These are phyloP conservation scores for Goniozus legneri DNA, from an alignment of 1,140 invertebrate species.

Conservation along the genomic window DNA sequence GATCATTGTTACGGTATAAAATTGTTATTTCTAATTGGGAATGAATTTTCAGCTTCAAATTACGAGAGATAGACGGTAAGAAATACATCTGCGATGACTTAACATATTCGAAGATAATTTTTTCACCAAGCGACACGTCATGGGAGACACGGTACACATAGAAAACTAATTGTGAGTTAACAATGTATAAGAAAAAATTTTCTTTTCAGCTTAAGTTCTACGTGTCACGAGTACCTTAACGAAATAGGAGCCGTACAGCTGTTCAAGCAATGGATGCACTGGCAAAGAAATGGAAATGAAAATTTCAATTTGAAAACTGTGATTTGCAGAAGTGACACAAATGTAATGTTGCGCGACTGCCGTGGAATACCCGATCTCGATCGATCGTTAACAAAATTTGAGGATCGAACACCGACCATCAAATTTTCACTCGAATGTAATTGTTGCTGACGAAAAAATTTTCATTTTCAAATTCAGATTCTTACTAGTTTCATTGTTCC, in stretches of 20 bases:
- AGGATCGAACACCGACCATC: background rate
- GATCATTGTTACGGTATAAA: background rate
- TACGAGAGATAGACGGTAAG: constrained; percentile 33
- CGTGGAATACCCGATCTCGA: constrained; percentile 18
- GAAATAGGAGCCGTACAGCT: constrained; percentile 27
- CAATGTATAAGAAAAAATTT: constrained; percentile 6
- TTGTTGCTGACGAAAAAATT: too few relatives aligned
- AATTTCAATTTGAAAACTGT: constrained; percentile 13
- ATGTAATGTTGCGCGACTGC: constrained; percentile 33
- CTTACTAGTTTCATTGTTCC: too few relatives aligned
- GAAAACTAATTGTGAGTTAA: background rate
- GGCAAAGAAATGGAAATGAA: constrained; percentile 20
- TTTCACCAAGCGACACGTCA: constrained; percentile 29
- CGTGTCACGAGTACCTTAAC: constrained; percentile 35
- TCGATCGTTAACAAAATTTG: background rate
- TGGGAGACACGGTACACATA: constrained; percentile 32
- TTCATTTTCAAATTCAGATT: too few relatives aligned
- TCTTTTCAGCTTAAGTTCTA: constrained; percentile 29
- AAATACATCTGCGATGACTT: constrained; percentile 29
- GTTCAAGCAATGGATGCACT: constrained; percentile 35
- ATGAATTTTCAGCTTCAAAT: constrained; percentile 27
- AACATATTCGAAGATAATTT: constrained; percentile 29
- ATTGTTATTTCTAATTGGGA: constrained; percentile 1
- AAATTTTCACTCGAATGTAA: background rate
- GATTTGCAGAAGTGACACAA: constrained; percentile 16